A percentile compares a stretch with the other conserved stretches of the same genome.
These are phyloP conservation scores for Oophaga sylvatica DNA, from an alignment of 2,797 vertebrate genomes.

Conservation along the genomic window DNA sequence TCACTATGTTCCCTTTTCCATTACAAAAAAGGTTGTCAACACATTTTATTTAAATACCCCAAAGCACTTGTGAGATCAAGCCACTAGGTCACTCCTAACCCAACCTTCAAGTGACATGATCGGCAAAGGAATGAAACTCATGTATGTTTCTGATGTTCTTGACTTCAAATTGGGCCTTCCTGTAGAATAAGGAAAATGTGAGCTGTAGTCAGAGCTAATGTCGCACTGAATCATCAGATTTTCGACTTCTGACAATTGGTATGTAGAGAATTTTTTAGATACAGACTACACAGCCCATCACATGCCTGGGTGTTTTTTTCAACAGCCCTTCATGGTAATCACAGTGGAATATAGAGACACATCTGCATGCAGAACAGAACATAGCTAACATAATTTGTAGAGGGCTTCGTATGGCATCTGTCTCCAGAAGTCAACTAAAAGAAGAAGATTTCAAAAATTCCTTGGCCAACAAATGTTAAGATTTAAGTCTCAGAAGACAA, in stretches of 20 bases:
- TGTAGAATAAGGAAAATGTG: neutral
- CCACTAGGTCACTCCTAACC: neutral
- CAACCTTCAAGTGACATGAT: slow-evolving; percentile 11
- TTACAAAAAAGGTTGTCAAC: neutral
- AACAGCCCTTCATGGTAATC: slow-evolving; percentile 51
- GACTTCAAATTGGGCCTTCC: neutral
- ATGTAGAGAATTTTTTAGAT: slow-evolving; percentile 8
- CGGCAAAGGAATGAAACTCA: neutral
- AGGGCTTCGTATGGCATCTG: slow-evolving; percentile 36
- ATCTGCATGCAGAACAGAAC: slow-evolving; percentile 56
- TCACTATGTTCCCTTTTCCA: neutral
- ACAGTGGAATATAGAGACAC: slow-evolving; percentile 58
- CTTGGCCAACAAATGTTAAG: slow-evolving; percentile 53
- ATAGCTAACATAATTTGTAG: slow-evolving; percentile 23
- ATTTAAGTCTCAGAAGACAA: slow-evolving; percentile 35
- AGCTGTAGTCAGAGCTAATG: neutral
- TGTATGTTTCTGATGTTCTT: neutral
- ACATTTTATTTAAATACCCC: neutral
- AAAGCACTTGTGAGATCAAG: slow-evolving; percentile 3
- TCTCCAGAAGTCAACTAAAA: slow-evolving; percentile 41
- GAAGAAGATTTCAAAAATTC: slow-evolving; percentile 42
- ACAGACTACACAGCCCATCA: slow-evolving; percentile 31
- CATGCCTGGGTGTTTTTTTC: slow-evolving; percentile 28
- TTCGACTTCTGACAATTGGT: neutral
- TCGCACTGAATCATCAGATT: neutral